phyloP scores from a whole-genome alignment of 2,113 vertebrate species.

The Cynoglossus semilaevis region DNA sequence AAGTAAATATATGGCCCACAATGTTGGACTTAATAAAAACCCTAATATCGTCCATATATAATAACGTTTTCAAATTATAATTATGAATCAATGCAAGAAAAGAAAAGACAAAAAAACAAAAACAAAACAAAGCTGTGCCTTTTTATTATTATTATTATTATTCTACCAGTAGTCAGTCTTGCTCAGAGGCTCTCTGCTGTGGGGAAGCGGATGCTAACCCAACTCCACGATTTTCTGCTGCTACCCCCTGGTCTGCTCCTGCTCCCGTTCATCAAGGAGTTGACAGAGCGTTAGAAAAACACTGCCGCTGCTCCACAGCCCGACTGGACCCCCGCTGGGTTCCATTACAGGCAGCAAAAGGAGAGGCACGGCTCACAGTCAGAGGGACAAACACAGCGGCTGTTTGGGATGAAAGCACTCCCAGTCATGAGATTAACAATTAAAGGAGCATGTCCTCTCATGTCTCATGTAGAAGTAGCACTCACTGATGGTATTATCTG shows the following conservation, averaged over 20 bases:
- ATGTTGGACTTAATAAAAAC: too few species aligned
- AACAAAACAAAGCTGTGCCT: slow-evolving; percentile 1
- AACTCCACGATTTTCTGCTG: slow-evolving; percentile 6
- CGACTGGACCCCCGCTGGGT: slow-evolving; percentile 51
- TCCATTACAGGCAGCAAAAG: slow-evolving; percentile 61
- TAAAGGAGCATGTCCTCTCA: slow-evolving; percentile 16
- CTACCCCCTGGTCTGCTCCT: slow-evolving; percentile 32
- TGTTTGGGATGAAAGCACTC: slow-evolving; percentile 26
- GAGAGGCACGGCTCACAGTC: slow-evolving; percentile 33
- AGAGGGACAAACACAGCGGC: slow-evolving; percentile 47
- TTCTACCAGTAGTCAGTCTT: slow-evolving; percentile 23
- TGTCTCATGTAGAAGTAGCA: slow-evolving; percentile 24
- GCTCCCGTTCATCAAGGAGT: slow-evolving; percentile 48
- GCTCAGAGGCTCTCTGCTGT: slow-evolving; percentile 36
- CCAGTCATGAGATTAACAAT: slow-evolving; percentile 41
- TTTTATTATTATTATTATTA: neutral
- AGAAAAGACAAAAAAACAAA: neutral
- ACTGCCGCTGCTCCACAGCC: slow-evolving; percentile 38
- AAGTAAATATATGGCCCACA: too few species aligned
- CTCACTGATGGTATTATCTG: slow-evolving; percentile 4
- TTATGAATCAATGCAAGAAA: neutral
- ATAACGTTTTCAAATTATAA: too few species aligned
- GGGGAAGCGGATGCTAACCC: slow-evolving; percentile 16
- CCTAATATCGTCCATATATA: too few species aligned
- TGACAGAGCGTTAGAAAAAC: slow-evolving; percentile 53